A percentile compares a stretch with the other conserved stretches of the same genome.
Conservation (phyloP, 1,140 invertebrate genomes). For the Antheraea mylitta region DNA sequence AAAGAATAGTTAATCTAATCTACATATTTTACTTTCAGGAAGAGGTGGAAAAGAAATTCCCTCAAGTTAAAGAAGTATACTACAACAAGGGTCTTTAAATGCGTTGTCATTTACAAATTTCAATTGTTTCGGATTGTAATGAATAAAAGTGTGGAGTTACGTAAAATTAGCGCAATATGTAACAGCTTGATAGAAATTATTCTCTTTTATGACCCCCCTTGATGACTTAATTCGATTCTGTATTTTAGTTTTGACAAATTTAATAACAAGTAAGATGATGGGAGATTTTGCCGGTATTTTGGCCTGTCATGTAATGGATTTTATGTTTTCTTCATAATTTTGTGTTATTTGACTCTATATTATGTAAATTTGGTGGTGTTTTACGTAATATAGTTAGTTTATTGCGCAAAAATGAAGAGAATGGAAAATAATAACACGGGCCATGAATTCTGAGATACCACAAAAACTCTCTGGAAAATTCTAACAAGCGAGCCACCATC, state of each 20-base stretch:
- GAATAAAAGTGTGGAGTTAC: neutral
- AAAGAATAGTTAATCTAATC: neutral
- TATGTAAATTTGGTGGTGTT: too few species aligned
- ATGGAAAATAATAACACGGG: too few species aligned
- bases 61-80: slow-evolving; percentile 39
- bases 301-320: too few species aligned
- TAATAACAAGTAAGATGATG: too few species aligned
- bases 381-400: too few species aligned
- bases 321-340: too few species aligned
- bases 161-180: neutral
- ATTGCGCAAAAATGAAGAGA: too few species aligned
- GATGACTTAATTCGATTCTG: neutral
- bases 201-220: neutral
- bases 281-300: too few species aligned
- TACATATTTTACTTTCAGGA: slow-evolving; percentile 30
- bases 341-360: too few species aligned
- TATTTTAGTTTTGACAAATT: neutral
- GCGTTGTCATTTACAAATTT: neutral
- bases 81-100: slow-evolving; percentile 66
- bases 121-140: neutral
- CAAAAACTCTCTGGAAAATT: too few species aligned
- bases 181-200: neutral
- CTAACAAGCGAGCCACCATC: too few species aligned
- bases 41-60: slow-evolving; percentile 41
- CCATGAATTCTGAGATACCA: too few species aligned